phyloP scores from a whole-genome alignment of 2,797 vertebrate genomes.

The Hypotaenidia philippensis region DNA sequence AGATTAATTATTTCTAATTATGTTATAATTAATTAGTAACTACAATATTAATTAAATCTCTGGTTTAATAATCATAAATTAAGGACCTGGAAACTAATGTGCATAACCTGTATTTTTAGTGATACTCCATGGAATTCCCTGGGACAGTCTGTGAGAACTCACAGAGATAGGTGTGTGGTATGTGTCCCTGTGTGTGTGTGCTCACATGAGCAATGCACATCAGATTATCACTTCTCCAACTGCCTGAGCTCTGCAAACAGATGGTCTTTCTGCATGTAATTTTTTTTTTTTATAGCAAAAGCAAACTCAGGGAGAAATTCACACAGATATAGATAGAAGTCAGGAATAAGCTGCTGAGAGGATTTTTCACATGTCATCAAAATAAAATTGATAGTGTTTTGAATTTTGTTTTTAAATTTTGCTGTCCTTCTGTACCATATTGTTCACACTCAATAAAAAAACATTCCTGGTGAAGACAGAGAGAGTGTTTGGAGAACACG shows the following conservation, averaged over 20 bases:
- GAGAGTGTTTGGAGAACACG: rapidly evolving
- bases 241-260: conserved; percentile 13
- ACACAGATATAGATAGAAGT: neutral
- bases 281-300: neutral
- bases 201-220: neutral
- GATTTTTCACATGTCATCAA: neutral
- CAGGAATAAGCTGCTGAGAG: neutral
- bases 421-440: neutral
- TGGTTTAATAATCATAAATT: conserved; percentile 5
- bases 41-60: neutral
- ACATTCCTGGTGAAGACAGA: neutral
- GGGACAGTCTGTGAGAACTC: neutral
- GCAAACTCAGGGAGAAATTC: neutral
- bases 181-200: rapidly evolving
- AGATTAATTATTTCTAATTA: conserved; percentile 2
- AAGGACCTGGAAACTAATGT: neutral
- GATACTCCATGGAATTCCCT: neutral
- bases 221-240: neutral
- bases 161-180: neutral
- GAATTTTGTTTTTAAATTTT: neutral
- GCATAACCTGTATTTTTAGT: neutral
- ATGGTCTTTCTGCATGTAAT: neutral
- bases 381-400: neutral
- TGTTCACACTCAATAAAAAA: neutral
- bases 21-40: neutral